Evolutionary conservation across 2,888 invertebrate genomes (phyloP).

Genomic region (Acleris laterana): DNA sequence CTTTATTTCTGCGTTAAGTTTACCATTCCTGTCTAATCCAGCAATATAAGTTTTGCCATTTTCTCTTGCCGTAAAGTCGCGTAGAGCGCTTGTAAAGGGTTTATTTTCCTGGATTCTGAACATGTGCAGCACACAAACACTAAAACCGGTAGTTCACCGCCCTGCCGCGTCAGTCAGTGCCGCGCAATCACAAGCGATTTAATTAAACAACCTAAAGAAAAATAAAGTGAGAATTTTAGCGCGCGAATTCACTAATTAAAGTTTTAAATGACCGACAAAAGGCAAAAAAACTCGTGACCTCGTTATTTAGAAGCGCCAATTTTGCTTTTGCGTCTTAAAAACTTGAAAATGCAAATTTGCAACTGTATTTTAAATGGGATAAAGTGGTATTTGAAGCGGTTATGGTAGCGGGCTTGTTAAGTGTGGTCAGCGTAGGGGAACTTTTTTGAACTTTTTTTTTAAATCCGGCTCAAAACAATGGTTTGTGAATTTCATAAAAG

Average conservation of each 20-base stretch:
- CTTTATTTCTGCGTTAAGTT: too few relatives aligned
- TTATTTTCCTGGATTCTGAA: too few relatives aligned
- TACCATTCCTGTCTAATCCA: too few relatives aligned
- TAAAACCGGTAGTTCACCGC: background rate
- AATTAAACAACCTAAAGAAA: conserved; percentile 65
- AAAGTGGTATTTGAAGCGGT: conserved; percentile 44
- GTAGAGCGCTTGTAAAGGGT: too few relatives aligned
- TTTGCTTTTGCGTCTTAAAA: conserved; percentile 51
- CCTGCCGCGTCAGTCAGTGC: conserved; percentile 30
- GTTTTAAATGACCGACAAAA: conserved; percentile 79
- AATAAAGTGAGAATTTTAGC: conserved; percentile 69
- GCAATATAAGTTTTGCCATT: too few relatives aligned
- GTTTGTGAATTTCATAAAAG: conserved; percentile 73
- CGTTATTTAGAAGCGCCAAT: conserved; percentile 71
- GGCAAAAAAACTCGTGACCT: conserved; percentile 72
- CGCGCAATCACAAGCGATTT: conserved; percentile 45
- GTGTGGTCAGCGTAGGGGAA: conserved; percentile 52
- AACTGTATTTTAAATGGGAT: conserved; percentile 41
- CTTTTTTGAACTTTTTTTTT: conserved; percentile 72
- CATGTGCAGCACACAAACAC: too few relatives aligned
- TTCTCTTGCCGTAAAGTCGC: too few relatives aligned
- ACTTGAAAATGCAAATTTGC: conserved; percentile 37
- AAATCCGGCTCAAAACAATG: conserved; percentile 77
- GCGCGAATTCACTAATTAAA: conserved; percentile 80
- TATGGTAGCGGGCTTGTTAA: conserved; percentile 32